These are phyloP conservation scores for Phodopus roborovskii DNA, from an alignment of 2,113 vertebrate genomes.

Conservation along the genomic window DNA sequence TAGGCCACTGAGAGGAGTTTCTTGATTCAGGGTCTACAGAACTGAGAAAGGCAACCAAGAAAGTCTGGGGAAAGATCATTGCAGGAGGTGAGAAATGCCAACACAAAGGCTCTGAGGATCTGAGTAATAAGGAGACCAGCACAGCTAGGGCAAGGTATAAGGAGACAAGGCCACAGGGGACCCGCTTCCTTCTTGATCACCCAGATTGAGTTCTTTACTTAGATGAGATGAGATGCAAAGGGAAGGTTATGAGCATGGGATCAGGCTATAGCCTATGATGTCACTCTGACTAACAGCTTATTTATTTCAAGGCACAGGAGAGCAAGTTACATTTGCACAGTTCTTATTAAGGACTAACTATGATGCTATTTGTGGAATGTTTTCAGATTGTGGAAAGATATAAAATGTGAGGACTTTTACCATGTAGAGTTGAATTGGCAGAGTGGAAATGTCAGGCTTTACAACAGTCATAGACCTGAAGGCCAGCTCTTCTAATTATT, in stretches of 20 bases:
- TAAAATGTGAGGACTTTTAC: background rate
- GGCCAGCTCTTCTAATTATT: background rate
- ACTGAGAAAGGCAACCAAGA: background rate
- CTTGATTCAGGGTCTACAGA: background rate
- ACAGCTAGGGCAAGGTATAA: too few relatives aligned
- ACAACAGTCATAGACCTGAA: background rate
- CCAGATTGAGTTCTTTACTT: background rate
- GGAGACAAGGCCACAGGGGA: background rate
- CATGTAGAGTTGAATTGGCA: background rate
- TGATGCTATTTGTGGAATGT: background rate
- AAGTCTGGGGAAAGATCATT: background rate
- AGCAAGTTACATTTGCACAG: background rate
- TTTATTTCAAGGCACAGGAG: background rate
- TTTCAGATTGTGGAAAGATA: background rate
- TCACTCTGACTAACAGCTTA: background rate
- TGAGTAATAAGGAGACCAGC: background rate
- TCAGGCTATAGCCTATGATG: background rate
- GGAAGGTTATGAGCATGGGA: background rate
- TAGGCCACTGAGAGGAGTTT: background rate
- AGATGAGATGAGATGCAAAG: background rate
- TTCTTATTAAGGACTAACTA: slow-evolving; percentile 4
- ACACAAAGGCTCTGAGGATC: background rate
- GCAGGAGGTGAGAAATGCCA: background rate
- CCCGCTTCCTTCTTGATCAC: background rate
- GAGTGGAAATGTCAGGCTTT: background rate